These are phyloP conservation scores for Cryptoblepharus egeriae DNA, from an alignment of 2,797 vertebrate species.

Conservation along the genomic window DNA sequence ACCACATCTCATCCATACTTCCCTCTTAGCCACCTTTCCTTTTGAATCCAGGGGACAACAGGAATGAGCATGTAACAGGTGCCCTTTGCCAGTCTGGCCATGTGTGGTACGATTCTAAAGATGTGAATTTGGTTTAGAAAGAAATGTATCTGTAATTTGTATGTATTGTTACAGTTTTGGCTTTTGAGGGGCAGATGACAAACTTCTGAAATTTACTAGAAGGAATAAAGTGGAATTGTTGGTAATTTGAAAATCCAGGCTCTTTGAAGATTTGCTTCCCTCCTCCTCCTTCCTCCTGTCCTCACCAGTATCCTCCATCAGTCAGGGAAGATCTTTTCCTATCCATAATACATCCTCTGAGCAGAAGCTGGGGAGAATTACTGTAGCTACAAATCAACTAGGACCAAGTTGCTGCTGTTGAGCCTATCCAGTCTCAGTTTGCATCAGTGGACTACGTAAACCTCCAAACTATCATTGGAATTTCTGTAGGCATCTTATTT, in stretches of 20 bases:
- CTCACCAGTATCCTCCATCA: constrained; percentile 14
- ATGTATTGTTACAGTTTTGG: neutral
- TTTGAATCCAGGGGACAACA: too few relatives aligned
- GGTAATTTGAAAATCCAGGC: neutral
- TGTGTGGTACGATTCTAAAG: neutral
- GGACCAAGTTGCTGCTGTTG: neutral
- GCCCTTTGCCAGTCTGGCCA: too few relatives aligned
- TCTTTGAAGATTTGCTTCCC: constrained; percentile 22
- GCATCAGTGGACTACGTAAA: neutral
- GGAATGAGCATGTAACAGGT: too few relatives aligned
- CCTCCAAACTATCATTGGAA: neutral
- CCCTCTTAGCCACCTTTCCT: too few relatives aligned
- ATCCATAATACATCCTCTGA: neutral
- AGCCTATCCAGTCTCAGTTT: neutral
- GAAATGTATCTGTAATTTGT: neutral
- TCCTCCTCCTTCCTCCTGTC: neutral
- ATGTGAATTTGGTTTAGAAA: too few relatives aligned
- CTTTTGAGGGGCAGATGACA: neutral
- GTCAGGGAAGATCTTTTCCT: constrained; percentile 40
- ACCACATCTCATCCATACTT: too few relatives aligned
- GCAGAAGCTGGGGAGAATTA: neutral
- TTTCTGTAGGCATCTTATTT: constrained; percentile 42
- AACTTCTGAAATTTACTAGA: constrained; percentile 14
- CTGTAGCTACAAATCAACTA: neutral
- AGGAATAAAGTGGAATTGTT: constrained; percentile 2